Evolutionary conservation across 2,113 vertebrate species (phyloP), one percentile per base, ranked within the genome.

Genomic region (Toxotes chatareus): DNA sequence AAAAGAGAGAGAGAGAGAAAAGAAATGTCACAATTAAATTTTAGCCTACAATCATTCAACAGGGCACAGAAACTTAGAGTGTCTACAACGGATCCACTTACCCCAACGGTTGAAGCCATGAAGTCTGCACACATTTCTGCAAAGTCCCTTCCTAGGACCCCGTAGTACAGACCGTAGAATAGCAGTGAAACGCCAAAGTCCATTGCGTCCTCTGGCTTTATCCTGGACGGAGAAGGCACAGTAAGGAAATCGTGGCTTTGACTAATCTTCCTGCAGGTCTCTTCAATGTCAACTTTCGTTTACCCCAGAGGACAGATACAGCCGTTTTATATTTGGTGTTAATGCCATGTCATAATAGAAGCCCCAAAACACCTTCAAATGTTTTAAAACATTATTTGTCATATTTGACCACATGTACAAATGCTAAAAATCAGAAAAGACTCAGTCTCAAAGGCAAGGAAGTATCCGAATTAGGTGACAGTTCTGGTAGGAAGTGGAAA

Each of bases 51-150:
- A 38, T 4, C 10, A 16, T n/a, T 1, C 9, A 63, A 23, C 21
- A 59, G 9, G 3, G 34, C 9, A 47, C n/a, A 56, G 12, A 67
- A 38, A 55, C 34, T 56, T 7, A 14, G 17, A 36, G 8, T 0
- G 4, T 34, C 36, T 71, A 34, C 7, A 19, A 14, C 44, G 17
- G 5, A 42, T 21, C 0, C 3, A 70, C 96, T 96, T 88, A 99
- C 98, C 92, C 98, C 98, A 19, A 99, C 96, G 1, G 98, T 99
- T 0, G 98, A 99, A 1, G 98, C 98, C 98, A 99, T 99, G 93
- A 98, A 99, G 88, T 99, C 98, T 0, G 98, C 98, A 90, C 98
- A 99, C 97, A 99, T 99, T 91, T 99, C 98, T 0, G 98, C 98
- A 89, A 99, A 99, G 93, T 99, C 98, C 27, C 98, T 93, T 59